Evolutionary conservation across 2,113 vertebrate genomes (phyloP), one percentile per base, ranked within the genome.

Genomic region (Megaleporinus macrocephalus): DNA sequence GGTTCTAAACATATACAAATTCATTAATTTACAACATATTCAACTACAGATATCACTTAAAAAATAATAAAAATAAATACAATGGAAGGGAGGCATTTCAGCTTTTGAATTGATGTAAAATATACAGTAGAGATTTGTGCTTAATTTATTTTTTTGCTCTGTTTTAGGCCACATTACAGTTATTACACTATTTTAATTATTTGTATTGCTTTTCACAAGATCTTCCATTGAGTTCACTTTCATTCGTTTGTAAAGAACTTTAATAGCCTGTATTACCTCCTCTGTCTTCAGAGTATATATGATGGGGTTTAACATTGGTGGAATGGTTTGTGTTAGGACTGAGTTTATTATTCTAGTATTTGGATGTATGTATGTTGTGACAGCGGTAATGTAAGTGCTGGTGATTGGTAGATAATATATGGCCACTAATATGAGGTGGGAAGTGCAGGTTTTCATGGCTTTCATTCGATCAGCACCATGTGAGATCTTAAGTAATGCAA

Each of bases 221-320:
- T 0, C 30, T 44, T 20, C 33, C 6, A 0, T n/a, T n/a, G 30
- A 9, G 9, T 41, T 69, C 9, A n/a, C 16, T 20, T 69, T 69
- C 1, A 41, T 22, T 44, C 9, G 18, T 69, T 24, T 69, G 66
- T 69, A 69, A 2, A 69, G 30, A 11, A n/a, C 66, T 44, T n/a
- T 69, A 41, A 69, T 41, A n/a, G 66, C 22, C 66, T 69, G 66
- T 20, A 69, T 0, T 13, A 69, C 36, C 33, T 69, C 66, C 18
- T n/a, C 36, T n/a, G 66, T 41, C 20, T 69, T 69, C 36, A 69
- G 20, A 41, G 66, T 69, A 13, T 69, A 69, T n/a, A 69, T 41
- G 20, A 69, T 69, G 12, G 66, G 66, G 24, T 69, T 69, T 22
- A 69, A n/a, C 66, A 69, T 69, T 13, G 66, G 66, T 69, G 66